phyloP scores from a whole-genome alignment of 2,888 invertebrate genomes.

The Nomada fucata region DNA sequence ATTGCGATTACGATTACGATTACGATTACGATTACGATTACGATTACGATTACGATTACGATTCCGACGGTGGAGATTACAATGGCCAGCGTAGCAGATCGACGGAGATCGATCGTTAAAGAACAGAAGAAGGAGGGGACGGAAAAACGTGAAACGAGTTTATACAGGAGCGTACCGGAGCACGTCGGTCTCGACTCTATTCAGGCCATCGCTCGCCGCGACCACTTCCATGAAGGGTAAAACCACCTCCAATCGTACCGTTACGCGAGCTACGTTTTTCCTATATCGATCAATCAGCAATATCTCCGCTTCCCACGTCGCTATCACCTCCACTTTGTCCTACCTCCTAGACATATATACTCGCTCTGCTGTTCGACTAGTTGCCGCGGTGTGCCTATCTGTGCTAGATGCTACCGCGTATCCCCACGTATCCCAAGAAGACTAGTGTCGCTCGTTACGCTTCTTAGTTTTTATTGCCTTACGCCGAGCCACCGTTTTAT shows the following conservation, averaged over 20 bases:
- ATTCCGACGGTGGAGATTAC: not conserved
- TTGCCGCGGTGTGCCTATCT: not conserved
- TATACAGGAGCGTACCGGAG: conserved; percentile 61
- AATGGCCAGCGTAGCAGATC: not conserved
- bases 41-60: too few relatives aligned
- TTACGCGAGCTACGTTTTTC: conserved; percentile 73
- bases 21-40: not conserved
- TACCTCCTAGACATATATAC: not conserved
- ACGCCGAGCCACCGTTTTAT: too few relatives aligned
- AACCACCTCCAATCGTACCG: conserved; percentile 80
- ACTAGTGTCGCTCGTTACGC: not conserved
- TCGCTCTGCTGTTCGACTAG: not conserved
- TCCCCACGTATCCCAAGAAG: not conserved
- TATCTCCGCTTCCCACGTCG: conserved; percentile 34
- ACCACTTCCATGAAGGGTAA: conserved; percentile 82
- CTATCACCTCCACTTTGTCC: conserved; percentile 27
- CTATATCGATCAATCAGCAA: conserved; percentile 61
- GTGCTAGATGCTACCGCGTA: not conserved
- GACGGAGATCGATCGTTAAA: conserved; percentile 7
- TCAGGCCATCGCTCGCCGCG: conserved; percentile 74
- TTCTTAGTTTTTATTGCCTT: not conserved
- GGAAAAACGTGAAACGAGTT: conserved; percentile 54
- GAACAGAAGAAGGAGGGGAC: conserved; percentile 29
- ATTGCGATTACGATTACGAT: not conserved
- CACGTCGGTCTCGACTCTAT: conserved; percentile 71